These are phyloP conservation scores for Chelmon rostratus DNA, from an alignment of 2,797 vertebrate species.

Conservation along the genomic window DNA sequence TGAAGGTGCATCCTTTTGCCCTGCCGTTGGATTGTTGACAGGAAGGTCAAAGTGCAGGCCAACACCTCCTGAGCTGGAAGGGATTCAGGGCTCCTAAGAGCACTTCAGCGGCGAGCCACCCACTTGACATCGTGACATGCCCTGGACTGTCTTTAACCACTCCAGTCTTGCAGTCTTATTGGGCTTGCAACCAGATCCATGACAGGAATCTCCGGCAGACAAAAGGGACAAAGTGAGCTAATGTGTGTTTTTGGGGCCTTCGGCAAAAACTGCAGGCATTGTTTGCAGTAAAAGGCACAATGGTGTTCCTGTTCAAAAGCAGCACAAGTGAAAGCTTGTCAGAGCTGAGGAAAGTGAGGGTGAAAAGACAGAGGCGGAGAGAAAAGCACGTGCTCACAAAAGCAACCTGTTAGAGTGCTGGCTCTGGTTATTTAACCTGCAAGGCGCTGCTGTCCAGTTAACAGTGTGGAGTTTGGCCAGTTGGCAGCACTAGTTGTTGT, in stretches of 20 bases:
- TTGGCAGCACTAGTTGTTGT: background rate
- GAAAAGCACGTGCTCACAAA: conserved; percentile 61
- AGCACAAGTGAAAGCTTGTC: conserved; percentile 80
- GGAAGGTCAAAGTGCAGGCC: conserved; percentile 12
- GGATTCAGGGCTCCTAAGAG: conserved; percentile 22
- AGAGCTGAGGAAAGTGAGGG: conserved; percentile 65
- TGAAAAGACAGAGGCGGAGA: conserved; percentile 53
- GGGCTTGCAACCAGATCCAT: conserved; percentile 73
- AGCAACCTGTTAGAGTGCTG: conserved; percentile 60
- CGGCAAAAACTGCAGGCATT: conserved; percentile 81
- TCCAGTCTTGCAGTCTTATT: conserved; percentile 62
- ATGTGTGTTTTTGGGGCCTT: conserved; percentile 77
- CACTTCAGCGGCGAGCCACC: conserved; percentile 9
- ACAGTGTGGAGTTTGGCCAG: conserved; percentile 19
- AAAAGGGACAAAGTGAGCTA: conserved; percentile 79
- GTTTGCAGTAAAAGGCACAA: conserved; percentile 82
- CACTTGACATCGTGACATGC: conserved; percentile 51
- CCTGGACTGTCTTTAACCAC: conserved; percentile 37
- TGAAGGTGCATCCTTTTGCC: conserved; percentile 8
- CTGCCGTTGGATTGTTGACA: conserved; percentile 21
- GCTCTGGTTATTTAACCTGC: conserved; percentile 53
- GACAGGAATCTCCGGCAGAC: conserved; percentile 76
- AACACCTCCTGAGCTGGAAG: conserved; percentile 4
- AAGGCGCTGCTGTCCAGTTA: conserved; percentile 33
- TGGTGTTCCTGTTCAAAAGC: conserved; percentile 81